Evolutionary conservation across 1,140 invertebrate species (phyloP).

Genomic region (Drosophila asahinai): DNA sequence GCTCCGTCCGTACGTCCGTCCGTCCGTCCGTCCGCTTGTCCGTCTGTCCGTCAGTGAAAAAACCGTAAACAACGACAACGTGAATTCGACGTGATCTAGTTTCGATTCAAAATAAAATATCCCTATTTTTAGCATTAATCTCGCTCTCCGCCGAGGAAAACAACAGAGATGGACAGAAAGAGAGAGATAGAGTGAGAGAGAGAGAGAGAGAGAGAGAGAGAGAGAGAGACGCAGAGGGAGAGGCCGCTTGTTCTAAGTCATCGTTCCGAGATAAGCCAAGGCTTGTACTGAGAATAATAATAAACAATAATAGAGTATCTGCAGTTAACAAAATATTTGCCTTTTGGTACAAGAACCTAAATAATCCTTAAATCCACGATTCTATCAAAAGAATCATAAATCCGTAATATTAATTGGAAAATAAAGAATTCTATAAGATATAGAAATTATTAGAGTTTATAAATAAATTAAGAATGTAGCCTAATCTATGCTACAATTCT

Average conservation of each 20-base stretch:
- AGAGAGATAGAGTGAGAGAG: not conserved
- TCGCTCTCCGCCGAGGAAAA: conserved; percentile 31
- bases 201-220: not conserved
- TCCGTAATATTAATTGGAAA: no score
- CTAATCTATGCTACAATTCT: no score
- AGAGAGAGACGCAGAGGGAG: not conserved
- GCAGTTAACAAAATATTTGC: not conserved
- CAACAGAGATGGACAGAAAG: conserved; percentile 10
- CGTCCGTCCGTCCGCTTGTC: not conserved
- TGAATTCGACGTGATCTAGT: conserved; percentile 79
- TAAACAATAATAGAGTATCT: conserved; percentile 1
- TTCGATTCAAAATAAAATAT: conserved; percentile 71
- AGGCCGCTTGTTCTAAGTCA: conserved; percentile 31
- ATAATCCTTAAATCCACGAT: not conserved
- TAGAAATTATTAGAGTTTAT: no score
- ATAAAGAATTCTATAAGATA: no score
- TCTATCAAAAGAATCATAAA: not conserved
- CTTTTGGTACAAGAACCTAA: not conserved
- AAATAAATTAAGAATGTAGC: no score
- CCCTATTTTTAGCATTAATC: conserved; percentile 75
- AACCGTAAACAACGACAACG: conserved; percentile 77
- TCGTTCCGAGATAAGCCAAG: conserved; percentile 36
- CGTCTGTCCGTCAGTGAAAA: conserved; percentile 51
- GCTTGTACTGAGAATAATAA: conserved; percentile 26
- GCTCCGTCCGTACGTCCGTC: conserved; percentile 38